Base-by-base conservation (phyloP, 1,140 invertebrate species). In the Ceratoteleas bidentatus region DNA sequence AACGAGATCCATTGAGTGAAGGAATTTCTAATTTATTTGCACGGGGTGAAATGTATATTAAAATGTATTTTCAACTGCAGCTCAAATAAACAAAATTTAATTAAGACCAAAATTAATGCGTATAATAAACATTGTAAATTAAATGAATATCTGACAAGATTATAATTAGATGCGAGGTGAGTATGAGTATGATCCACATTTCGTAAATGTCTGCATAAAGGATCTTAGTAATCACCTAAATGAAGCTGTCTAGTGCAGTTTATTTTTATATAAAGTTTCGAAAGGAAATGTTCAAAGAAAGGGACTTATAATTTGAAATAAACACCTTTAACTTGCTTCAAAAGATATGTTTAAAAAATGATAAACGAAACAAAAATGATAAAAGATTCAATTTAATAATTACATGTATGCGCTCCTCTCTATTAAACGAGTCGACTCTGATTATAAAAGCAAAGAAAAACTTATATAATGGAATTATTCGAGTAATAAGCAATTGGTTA, bases 401-500 rank as follows among this genome's bases (percentile, higher is more conserved):
- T n/a, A n/a, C n/a, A n/a, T n/a, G n/a, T n/a, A n/a, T n/a, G n/a
- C n/a, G n/a, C n/a, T n/a, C n/a, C n/a, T n/a, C n/a, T n/a, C n/a
- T n/a, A n/a, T n/a, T n/a, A n/a, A n/a, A n/a, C n/a, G n/a, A n/a
- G n/a, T n/a, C n/a, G n/a, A n/a, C n/a, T n/a, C n/a, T n/a, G n/a
- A n/a, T n/a, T n/a, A n/a, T 10, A 11, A 65, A 11, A 60, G 10
- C n/a, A 61, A 61, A 53, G 33, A 54, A 64, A 57, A 49, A 57
- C n/a, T 54, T 62, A 62, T 15, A 40, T 16, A 2, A 64, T 47
- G 24, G 45, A 62, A 65, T 58, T 65, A 74, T 74, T 43, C 53
- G 34, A 61, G 57, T 65, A 74, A 65, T 65, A 65, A 65, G 60
- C 60, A 56, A 57, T 65, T 64, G 53, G 60, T 38, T 65, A 34